These are phyloP conservation scores for Agrotis puta DNA, from an alignment of 2,888 invertebrate genomes.

Conservation along the genomic window DNA sequence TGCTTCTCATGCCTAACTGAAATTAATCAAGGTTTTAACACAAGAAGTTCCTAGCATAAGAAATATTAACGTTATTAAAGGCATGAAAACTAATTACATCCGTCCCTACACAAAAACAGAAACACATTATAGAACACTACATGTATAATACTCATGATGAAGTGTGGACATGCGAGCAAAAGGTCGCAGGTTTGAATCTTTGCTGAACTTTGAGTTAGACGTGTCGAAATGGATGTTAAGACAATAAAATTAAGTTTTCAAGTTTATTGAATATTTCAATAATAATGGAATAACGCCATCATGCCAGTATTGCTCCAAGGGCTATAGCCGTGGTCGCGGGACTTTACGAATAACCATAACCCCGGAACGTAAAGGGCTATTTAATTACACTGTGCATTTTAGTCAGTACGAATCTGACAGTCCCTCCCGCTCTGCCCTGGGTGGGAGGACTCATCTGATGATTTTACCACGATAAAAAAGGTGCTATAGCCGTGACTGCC, in stretches of 20 bases:
- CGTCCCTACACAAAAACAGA: neutral
- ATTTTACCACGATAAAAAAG: too few species aligned
- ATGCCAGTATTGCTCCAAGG: neutral
- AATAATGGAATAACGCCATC: neutral
- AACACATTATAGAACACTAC: neutral
- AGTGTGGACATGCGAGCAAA: conserved; percentile 40
- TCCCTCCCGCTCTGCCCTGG: too few species aligned
- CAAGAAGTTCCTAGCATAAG: neutral
- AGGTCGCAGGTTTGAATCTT: conserved; percentile 50
- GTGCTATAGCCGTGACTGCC: too few species aligned
- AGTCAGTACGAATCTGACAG: too few species aligned
- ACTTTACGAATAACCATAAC: too few species aligned
- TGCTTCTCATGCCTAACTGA: neutral
- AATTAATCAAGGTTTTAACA: neutral
- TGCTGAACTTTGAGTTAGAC: conserved; percentile 42
- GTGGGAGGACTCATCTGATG: too few species aligned
- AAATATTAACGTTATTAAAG: neutral
- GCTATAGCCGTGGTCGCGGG: too few species aligned
- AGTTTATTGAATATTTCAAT: neutral
- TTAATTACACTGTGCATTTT: too few species aligned
- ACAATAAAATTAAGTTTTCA: conserved; percentile 22
- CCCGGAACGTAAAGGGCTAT: too few species aligned
- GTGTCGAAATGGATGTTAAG: conserved; percentile 24
- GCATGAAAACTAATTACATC: conserved; percentile 10
- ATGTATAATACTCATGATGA: neutral